Evolutionary conservation across 2,113 vertebrate species (phyloP).

Genomic region (Daboia siamensis): DNA sequence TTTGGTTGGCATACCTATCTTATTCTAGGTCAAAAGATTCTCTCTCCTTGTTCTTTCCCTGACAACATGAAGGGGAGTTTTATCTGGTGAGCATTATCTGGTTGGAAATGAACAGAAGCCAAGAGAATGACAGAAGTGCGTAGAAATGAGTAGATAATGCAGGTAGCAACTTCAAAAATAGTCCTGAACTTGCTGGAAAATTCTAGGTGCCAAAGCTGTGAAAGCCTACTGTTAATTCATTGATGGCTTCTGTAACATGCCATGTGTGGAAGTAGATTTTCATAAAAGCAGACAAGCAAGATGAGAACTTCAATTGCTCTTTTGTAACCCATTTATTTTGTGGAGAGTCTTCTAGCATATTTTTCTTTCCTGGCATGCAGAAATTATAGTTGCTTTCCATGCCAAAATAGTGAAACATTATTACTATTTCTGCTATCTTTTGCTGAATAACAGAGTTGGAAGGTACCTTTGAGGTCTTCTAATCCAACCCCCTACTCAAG

Average conservation of each 20-base stretch:
- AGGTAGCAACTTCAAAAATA: background rate
- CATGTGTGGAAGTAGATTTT: fast-evolving
- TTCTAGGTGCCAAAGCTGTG: background rate
- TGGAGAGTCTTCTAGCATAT: background rate
- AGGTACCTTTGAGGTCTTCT: background rate
- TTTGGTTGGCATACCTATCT: background rate
- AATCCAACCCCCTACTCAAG: too few species aligned
- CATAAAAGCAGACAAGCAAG: background rate
- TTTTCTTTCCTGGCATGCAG: background rate
- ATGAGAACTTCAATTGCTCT: background rate
- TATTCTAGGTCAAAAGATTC: background rate
- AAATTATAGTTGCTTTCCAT: background rate
- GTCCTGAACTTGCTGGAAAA: background rate
- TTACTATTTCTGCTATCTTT: background rate
- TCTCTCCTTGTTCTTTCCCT: background rate
- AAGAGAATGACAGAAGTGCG: background rate
- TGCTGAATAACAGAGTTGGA: background rate
- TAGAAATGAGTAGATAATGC: background rate
- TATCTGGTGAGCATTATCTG: background rate
- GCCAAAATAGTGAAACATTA: background rate
- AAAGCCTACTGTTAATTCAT: background rate
- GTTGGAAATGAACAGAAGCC: background rate
- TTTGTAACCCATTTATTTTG: background rate
- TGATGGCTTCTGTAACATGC: background rate
- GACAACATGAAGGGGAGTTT: background rate